phyloP scores from a whole-genome alignment of 1,140 invertebrate species.

The Drosophila sp. region DNA sequence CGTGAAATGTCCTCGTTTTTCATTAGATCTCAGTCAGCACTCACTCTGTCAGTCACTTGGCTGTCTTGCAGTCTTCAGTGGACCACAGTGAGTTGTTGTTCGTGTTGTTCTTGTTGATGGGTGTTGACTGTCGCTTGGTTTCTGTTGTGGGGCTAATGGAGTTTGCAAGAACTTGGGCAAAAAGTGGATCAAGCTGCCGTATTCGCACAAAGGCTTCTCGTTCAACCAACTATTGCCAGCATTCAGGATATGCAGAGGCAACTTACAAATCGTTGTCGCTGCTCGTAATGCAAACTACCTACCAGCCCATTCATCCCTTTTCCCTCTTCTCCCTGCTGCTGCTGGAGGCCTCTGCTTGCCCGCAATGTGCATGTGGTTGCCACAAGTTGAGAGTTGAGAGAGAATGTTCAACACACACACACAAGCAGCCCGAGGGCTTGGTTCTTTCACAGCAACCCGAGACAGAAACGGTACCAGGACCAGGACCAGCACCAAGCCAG shows the following conservation, averaged over 20 bases:
- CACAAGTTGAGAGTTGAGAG: constrained; percentile 37
- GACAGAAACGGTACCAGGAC: neutral
- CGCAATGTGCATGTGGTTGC: constrained; percentile 61
- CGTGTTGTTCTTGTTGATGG: constrained; percentile 6
- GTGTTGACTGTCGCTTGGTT: constrained; percentile 38
- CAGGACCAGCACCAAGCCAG: neutral
- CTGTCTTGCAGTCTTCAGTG: constrained; percentile 10
- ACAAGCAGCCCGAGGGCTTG: constrained; percentile 33
- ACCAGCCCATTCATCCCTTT: constrained; percentile 12
- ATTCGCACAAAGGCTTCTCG: constrained; percentile 59
- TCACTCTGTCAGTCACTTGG: constrained; percentile 30
- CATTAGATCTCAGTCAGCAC: constrained; percentile 2
- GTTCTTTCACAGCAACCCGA: constrained; percentile 36
- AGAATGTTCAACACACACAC: constrained; percentile 1
- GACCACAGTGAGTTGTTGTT: constrained; percentile 30
- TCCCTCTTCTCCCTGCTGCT: neutral
- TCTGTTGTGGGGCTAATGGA: constrained; percentile 66
- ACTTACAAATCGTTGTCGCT: constrained; percentile 73
- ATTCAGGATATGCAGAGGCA: constrained; percentile 61
- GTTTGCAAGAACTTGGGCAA: constrained; percentile 62
- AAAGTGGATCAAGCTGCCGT: constrained; percentile 71
- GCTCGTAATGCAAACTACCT: constrained; percentile 33
- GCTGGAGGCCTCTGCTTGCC: constrained; percentile 20
- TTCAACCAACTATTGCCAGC: constrained; percentile 22
- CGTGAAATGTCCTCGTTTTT: neutral